Percentiles rank a stretch among this genome's conserved stretches.
Conservation (phyloP, 2,888 invertebrate genomes). For the Arrhopalites spinosus region DNA sequence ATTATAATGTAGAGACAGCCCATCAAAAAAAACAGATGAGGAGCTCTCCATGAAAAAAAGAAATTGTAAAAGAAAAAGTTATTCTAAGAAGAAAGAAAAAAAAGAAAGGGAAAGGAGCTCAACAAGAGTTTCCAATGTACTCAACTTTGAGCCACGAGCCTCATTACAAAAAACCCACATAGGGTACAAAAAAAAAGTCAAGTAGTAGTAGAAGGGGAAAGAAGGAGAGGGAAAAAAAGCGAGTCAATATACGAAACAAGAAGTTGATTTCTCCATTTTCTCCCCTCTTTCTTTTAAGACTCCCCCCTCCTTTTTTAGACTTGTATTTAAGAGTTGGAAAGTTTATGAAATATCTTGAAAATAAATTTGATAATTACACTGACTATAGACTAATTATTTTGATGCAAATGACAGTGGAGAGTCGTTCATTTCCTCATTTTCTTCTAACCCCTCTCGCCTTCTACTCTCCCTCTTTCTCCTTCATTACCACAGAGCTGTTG, state of each 20-base stretch:
- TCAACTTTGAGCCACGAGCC: background rate
- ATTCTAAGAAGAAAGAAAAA: background rate
- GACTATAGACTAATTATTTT: constrained; percentile 47
- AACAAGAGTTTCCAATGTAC: background rate
- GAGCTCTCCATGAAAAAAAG: background rate
- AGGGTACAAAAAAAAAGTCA: background rate
- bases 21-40: background rate
- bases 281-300: constrained; percentile 25
- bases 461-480: constrained; percentile 19
- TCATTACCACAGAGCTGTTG: constrained; percentile 36
- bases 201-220: constrained; percentile 2
- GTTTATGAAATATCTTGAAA: too few species aligned
- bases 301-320: constrained; percentile 40
- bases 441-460: background rate
- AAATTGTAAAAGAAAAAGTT: background rate
- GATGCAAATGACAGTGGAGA: constrained; percentile 55
- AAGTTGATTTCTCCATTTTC: too few species aligned
- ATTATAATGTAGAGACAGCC: too few species aligned
- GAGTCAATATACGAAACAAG: constrained; percentile 3
- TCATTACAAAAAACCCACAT: background rate
- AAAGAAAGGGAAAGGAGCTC: background rate
- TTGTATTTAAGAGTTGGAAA: background rate
- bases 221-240: constrained; percentile 12
- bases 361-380: too few species aligned
- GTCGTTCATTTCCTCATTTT: constrained; percentile 16